phyloP scores from a whole-genome alignment of 2,797 vertebrate species.

The Uromys caudimaculatus region DNA sequence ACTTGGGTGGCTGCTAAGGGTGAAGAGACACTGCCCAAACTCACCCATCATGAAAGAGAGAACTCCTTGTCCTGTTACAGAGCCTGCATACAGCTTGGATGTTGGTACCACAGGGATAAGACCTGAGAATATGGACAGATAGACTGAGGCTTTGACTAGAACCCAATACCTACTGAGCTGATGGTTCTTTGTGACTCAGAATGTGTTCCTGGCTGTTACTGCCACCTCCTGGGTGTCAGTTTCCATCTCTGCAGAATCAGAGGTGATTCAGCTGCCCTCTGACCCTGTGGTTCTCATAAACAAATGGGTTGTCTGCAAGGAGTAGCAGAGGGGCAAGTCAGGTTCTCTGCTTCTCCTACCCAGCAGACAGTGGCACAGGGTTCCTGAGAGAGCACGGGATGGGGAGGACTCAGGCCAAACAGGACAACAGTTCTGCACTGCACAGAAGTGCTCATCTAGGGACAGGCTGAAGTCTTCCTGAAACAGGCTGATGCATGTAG shows the following conservation, averaged over 20 bases:
- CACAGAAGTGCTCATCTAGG: background rate
- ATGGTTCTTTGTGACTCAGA: background rate
- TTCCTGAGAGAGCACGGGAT: background rate
- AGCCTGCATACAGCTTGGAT: background rate
- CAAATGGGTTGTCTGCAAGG: background rate
- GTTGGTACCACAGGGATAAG: background rate
- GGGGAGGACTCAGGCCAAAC: background rate
- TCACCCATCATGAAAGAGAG: background rate
- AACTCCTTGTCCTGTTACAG: background rate
- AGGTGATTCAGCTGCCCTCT: background rate
- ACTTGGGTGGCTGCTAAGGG: background rate
- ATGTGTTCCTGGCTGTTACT: background rate
- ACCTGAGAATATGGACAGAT: background rate
- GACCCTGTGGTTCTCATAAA: background rate
- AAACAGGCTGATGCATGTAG: background rate
- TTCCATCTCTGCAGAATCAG: background rate
- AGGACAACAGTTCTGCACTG: background rate
- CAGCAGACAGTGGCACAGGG: background rate
- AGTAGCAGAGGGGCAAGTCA: too few relatives aligned
- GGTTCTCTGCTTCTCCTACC: background rate
- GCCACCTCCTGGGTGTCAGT: background rate
- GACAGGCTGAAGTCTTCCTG: background rate
- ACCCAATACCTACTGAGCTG: background rate
- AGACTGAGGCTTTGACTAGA: background rate
- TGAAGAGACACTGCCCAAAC: too few relatives aligned